Evolutionary conservation across 1,140 invertebrate species (phyloP).

Genomic region (Drosophila pandora): DNA sequence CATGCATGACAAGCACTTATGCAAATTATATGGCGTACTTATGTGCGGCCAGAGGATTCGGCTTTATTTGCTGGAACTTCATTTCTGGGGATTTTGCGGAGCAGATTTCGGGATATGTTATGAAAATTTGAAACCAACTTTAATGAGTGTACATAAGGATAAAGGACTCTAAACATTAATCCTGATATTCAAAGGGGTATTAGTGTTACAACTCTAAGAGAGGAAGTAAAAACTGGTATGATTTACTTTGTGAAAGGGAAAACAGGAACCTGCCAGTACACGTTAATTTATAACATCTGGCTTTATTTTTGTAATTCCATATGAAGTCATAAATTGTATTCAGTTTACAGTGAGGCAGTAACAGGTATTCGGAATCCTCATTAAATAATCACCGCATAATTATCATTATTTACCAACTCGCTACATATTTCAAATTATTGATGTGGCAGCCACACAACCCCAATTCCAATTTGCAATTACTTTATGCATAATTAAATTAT

Average conservation of each 20-base stretch:
- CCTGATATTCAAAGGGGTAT: no score
- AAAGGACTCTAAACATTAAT: not conserved
- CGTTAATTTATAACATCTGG: not conserved
- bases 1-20: conserved; percentile 53
- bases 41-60: conserved; percentile 32
- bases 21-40: conserved; percentile 51
- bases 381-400: conserved; percentile 34
- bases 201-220: no score
- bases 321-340: not conserved
- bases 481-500: conserved; percentile 72
- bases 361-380: not conserved
- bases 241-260: not conserved
- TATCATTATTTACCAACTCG: conserved; percentile 11
- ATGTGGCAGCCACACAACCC: conserved; percentile 26
- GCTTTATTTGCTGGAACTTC: conserved; percentile 23
- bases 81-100: not conserved
- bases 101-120: conserved; percentile 7
- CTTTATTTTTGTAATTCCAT: not conserved
- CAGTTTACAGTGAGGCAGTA: not conserved
- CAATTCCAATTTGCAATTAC: conserved; percentile 40
- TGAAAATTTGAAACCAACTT: conserved; percentile 14
- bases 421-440: conserved; percentile 29
- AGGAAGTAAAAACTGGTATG: no score
- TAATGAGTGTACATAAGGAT: not conserved
- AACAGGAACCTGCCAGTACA: not conserved